Base-by-base conservation (phyloP, 2,797 vertebrate species). In the Nannoperca australis region DNA sequence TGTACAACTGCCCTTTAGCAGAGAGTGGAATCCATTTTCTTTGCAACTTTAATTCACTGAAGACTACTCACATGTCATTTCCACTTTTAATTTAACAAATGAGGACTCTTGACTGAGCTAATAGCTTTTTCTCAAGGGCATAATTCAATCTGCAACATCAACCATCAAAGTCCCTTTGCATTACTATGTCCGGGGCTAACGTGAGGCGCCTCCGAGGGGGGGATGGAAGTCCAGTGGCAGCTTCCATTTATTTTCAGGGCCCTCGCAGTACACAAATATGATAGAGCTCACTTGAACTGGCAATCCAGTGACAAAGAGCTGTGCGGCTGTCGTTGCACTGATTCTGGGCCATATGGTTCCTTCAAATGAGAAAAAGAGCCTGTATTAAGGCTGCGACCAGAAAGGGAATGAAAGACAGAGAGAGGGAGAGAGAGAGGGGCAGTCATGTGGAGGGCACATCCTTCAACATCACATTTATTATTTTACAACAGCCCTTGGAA, bases 11-110 rank as follows among this genome's bases (percentile, higher is more conserved):
- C 71, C 88, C 82, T 87, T 88, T 84, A 85, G 65, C 58, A 75
- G 62, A 47, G 67, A 89, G 79, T 79, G 64, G 88, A 86, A 86
- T 93, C 88, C 78, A 90, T 92, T 92, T 93, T 93, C 85, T 90
- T 89, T 84, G 85, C 83, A 91, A 90, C 85, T 91, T 92, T 92
- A 95, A 95, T 94, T 92, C 91, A 94, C 88, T 92, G 90, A 95
- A 92, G 94, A 93, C 92, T 89, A 88, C 94, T 93, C 92, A 81
- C 92, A 94, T 95, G 95, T 94, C 95, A 94, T 95, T 95, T 95
- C 95, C 94, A 95, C 94, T 95, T 95, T 95, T 96, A 94, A 96
- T 96, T 96, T 94, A 93, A 93, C 94, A 94, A 95, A 95, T 92
- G 95, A 95, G 88, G 90, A 89, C 93, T 94, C 92, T 93, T 94